Percentiles rank a stretch among this genome's conserved stretches.
phyloP scores from a whole-genome alignment of 2,797 vertebrate genomes.

The Cygnus olor region DNA sequence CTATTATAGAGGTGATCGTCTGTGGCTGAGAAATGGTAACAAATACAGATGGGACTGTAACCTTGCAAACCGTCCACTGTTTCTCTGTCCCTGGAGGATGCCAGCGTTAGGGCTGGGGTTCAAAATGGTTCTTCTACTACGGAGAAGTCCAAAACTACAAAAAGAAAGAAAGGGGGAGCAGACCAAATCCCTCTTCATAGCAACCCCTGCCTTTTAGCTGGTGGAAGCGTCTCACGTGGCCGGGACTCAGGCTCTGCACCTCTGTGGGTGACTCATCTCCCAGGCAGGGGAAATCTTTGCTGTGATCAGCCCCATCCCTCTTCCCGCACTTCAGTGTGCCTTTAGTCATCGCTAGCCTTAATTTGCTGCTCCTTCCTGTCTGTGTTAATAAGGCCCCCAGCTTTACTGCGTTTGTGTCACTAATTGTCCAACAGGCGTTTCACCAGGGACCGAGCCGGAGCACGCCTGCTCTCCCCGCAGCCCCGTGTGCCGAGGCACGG shows the following conservation, averaged over 20 bases:
- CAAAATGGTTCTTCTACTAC: rapidly evolving
- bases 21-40: not conserved
- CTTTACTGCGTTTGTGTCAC: not conserved
- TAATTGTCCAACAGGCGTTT: not conserved
- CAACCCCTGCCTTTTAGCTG: not conserved
- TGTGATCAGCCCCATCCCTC: not conserved
- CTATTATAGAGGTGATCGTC: not conserved
- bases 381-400: not conserved
- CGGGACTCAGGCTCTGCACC: rapidly evolving
- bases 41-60: not conserved
- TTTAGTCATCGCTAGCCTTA: not conserved
- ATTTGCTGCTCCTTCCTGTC: not conserved
- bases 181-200: not conserved
- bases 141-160: not conserved
- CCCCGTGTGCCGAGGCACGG: not conserved
- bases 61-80: not conserved
- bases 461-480: rapidly evolving
- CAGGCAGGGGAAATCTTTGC: not conserved
- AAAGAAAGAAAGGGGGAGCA: not conserved
- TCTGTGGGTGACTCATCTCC: not conserved
- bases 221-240: not conserved
- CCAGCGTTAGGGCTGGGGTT: not conserved
- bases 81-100: rapidly evolving
- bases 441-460: not conserved
- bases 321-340: not conserved